Conservation (phyloP, 2,888 invertebrate genomes). For the Agonum fuliginosum region DNA sequence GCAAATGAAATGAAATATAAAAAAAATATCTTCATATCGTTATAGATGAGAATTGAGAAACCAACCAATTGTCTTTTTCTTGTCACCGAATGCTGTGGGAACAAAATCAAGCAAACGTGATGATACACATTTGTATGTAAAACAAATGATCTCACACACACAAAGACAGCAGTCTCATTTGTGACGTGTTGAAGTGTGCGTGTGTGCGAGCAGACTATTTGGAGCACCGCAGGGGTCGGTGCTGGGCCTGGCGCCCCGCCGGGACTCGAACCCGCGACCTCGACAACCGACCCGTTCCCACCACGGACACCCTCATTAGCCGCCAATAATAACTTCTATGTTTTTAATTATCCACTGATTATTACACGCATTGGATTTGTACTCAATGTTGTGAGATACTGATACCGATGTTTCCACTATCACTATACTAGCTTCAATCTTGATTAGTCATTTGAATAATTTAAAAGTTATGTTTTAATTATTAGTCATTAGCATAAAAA, state of each 20-base stretch:
- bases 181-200: constrained; percentile 50
- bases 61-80: background rate
- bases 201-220: constrained; percentile 67
- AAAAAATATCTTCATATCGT: too few relatives aligned
- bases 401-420: background rate
- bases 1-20: too few relatives aligned
- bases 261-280: constrained; percentile 68
- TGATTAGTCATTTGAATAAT: constrained; percentile 39
- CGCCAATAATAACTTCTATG: constrained; percentile 69
- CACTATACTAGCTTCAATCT: background rate
- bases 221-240: constrained; percentile 68
- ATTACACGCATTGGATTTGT: constrained; percentile 24
- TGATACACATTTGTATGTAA: background rate
- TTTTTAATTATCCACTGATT: constrained; percentile 55
- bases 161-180: constrained; percentile 1
- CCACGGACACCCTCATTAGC: constrained; percentile 70
- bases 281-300: constrained; percentile 65
- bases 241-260: constrained; percentile 65
- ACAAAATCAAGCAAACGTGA: background rate
- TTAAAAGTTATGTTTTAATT: constrained; percentile 33
- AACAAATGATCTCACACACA: constrained; percentile 3
- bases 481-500: constrained; percentile 19
- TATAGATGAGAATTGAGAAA: too few relatives aligned
- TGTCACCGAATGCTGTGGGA: background rate
- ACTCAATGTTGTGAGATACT: constrained; percentile 11